These are phyloP conservation scores for Diploscapter pachys DNA, from an alignment of 1,140 invertebrate genomes.

Conservation along the genomic window DNA sequence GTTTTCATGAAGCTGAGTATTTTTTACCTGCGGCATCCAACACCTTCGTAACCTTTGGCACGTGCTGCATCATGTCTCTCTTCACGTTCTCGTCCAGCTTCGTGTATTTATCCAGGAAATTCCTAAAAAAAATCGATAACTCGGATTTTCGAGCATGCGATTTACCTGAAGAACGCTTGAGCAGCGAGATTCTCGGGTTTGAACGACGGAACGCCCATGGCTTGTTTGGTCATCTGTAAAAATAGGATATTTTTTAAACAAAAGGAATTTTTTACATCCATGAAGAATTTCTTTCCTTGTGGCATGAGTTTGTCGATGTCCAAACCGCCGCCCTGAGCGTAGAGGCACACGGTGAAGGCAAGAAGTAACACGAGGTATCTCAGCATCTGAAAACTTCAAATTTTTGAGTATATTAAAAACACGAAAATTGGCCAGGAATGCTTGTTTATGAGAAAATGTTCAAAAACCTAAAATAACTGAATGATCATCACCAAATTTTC, in stretches of 20 bases:
- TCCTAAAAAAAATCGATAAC: no score
- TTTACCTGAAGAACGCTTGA: slow-evolving; percentile 18
- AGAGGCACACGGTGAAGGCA: neutral
- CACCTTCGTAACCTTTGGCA: slow-evolving; percentile 27
- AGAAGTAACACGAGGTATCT: neutral
- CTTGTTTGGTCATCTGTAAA: slow-evolving; percentile 33
- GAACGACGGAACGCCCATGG: slow-evolving; percentile 23
- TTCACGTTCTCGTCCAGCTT: slow-evolving; percentile 26
- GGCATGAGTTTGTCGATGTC: slow-evolving; percentile 22
- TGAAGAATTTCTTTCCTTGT: slow-evolving; percentile 27
- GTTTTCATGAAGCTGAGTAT: neutral
- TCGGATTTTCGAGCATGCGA: no score
- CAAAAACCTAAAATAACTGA: no score
- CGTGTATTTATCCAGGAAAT: slow-evolving; percentile 24
- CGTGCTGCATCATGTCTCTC: slow-evolving; percentile 28
- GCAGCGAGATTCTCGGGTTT: slow-evolving; percentile 33
- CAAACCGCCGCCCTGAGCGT: slow-evolving; percentile 12
- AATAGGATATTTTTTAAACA: neutral
- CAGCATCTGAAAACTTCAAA: no score
- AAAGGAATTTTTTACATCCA: slow-evolving; percentile 18
- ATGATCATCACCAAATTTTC: no score
- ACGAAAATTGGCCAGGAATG: no score
- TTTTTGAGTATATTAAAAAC: no score
- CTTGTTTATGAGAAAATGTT: no score
- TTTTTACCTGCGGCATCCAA: slow-evolving; percentile 24